These are phyloP conservation scores for Ametastegia equiseti DNA, from an alignment of 2,888 invertebrate species.

Conservation along the genomic window DNA sequence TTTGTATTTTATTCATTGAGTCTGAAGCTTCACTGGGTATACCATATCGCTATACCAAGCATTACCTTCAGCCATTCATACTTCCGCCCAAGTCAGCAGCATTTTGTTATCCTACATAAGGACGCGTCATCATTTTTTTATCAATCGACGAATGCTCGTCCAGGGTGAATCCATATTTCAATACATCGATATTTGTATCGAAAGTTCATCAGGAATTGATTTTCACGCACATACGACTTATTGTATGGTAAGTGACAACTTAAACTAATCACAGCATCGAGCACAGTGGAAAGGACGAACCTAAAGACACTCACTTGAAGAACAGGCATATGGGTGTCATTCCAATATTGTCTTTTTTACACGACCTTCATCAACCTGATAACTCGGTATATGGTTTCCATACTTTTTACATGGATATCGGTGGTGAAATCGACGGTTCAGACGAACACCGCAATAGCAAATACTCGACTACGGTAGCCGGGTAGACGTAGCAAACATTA, in stretches of 20 bases:
- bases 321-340: too few relatives aligned
- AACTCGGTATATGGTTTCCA: background rate
- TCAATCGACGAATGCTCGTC: background rate
- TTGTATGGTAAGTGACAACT: too few relatives aligned
- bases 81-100: background rate
- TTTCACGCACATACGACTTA: too few relatives aligned
- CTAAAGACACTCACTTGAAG: too few relatives aligned
- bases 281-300: too few relatives aligned
- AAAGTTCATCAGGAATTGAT: too few relatives aligned
- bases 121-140: background rate
- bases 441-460: background rate
- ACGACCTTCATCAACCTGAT: background rate
- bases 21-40: background rate
- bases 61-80: conserved; percentile 18
- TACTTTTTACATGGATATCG: background rate
- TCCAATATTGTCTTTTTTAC: background rate
- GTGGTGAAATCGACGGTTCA: background rate
- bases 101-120: background rate
- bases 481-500: background rate
- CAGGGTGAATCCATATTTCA: background rate
- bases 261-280: too few relatives aligned
- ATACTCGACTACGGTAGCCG: background rate
- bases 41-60: conserved; percentile 7
- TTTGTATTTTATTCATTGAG: conserved; percentile 39
- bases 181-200: conserved; percentile 12